Evolutionary conservation across 2,797 vertebrate species (phyloP).

Genomic region (Valencia hispanica): DNA sequence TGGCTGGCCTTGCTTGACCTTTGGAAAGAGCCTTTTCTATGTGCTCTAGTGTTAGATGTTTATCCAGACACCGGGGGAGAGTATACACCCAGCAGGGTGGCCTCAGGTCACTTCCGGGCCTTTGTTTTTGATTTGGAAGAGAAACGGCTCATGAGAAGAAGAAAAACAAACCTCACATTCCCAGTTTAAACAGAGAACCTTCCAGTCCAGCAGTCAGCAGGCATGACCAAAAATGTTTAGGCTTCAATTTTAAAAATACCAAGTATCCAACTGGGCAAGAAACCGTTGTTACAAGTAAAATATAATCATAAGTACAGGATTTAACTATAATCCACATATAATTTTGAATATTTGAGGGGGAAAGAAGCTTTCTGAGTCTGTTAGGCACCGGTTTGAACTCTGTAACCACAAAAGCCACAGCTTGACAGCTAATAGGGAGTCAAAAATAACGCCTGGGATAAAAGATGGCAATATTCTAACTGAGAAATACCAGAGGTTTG

Average conservation of each 20-base stretch:
- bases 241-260: background rate
- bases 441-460: background rate
- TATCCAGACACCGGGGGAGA: background rate
- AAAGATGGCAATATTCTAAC: background rate
- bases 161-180: background rate
- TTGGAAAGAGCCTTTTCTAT: background rate
- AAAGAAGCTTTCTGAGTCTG: background rate
- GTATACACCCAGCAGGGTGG: background rate
- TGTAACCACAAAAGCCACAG: background rate
- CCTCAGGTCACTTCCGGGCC: background rate
- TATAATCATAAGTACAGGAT: background rate
- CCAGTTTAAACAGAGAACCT: background rate
- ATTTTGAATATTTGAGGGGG: background rate
- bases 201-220: slow-evolving; percentile 4
- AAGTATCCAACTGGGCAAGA: background rate
- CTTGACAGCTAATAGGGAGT: background rate
- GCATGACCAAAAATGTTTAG: background rate
- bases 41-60: background rate
- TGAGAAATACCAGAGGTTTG: background rate
- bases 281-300: background rate
- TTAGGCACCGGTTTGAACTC: background rate
- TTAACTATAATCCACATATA: background rate
- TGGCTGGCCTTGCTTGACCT: background rate
- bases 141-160: background rate
- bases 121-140: background rate